Evolutionary conservation across 1,140 invertebrate genomes (phyloP).

Genomic region (Parapsyche elsis): DNA sequence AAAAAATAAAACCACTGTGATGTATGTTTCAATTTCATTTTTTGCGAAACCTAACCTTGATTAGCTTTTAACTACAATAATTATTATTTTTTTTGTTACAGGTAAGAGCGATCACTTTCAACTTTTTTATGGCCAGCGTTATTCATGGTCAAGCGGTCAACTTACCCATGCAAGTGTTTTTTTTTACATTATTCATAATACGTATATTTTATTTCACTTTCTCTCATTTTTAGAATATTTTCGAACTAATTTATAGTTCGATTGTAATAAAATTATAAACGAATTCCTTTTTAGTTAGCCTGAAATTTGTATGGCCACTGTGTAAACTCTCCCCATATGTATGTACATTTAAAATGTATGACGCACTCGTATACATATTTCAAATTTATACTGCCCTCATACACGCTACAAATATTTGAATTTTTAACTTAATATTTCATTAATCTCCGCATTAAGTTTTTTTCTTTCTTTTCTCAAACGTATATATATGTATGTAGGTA

Average conservation of each 20-base stretch:
- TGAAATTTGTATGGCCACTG: not conserved
- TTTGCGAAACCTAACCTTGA: too few species aligned
- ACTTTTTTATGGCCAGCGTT: not conserved
- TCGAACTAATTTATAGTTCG: not conserved
- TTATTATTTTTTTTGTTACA: constrained; percentile 5
- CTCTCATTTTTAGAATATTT: not conserved
- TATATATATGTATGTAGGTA: not conserved
- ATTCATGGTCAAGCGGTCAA: not conserved
- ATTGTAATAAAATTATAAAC: not conserved
- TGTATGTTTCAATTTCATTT: too few species aligned
- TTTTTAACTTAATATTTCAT: not conserved
- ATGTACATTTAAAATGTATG: not conserved
- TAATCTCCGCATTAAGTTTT: not conserved
- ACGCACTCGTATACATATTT: not conserved
- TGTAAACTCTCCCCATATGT: not conserved
- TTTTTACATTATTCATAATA: not conserved
- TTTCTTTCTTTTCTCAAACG: not conserved
- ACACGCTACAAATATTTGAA: constrained; percentile 19
- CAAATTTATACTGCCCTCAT: not conserved
- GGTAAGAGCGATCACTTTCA: constrained; percentile 1
- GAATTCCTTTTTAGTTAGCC: not conserved
- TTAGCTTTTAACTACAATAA: too few species aligned
- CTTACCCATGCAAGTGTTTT: not conserved
- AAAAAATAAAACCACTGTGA: too few species aligned
- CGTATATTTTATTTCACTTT: not conserved